These are phyloP conservation scores for Neosilurus hyrtlii DNA, from an alignment of 2,797 vertebrate genomes.

Conservation along the genomic window DNA sequence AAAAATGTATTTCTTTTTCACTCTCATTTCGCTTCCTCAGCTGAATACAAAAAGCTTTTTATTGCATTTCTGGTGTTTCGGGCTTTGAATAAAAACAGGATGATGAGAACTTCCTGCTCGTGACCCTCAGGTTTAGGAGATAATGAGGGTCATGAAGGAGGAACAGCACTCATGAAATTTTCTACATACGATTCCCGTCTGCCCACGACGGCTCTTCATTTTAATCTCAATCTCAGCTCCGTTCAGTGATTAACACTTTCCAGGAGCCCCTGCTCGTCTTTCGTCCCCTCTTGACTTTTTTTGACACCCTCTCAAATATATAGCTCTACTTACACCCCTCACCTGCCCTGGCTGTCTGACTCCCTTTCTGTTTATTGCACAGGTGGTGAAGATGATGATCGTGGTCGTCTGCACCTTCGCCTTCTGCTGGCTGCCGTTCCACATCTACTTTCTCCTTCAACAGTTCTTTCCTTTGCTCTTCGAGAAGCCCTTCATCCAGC, in stretches of 20 bases:
- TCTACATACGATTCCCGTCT: constrained; percentile 15
- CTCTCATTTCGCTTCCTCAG: not conserved
- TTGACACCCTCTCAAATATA: not conserved
- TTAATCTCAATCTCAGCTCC: not conserved
- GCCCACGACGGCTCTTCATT: not conserved
- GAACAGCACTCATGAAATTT: constrained; percentile 24
- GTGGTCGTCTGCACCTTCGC: constrained; percentile 94
- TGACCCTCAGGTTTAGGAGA: not conserved
- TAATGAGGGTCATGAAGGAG: constrained; percentile 33
- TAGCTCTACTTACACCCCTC: not conserved
- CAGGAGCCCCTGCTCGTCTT: constrained; percentile 5
- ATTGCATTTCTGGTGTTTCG: not conserved
- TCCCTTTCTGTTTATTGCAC: not conserved
- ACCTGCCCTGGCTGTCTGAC: not conserved
- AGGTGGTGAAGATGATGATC: constrained; percentile 99
- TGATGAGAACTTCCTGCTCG: not conserved
- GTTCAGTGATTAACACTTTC: not conserved
- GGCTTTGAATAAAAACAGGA: not conserved
- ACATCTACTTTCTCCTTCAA: constrained; percentile 91
- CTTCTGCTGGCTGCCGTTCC: constrained; percentile 93
- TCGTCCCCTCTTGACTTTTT: not conserved
- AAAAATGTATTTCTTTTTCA: not conserved
- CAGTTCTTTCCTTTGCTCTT: constrained; percentile 81
- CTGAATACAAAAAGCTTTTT: not conserved
- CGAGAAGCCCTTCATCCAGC: constrained; percentile 83